Conservation (phyloP, 1,140 invertebrate genomes). For the Radopholus similis region DNA sequence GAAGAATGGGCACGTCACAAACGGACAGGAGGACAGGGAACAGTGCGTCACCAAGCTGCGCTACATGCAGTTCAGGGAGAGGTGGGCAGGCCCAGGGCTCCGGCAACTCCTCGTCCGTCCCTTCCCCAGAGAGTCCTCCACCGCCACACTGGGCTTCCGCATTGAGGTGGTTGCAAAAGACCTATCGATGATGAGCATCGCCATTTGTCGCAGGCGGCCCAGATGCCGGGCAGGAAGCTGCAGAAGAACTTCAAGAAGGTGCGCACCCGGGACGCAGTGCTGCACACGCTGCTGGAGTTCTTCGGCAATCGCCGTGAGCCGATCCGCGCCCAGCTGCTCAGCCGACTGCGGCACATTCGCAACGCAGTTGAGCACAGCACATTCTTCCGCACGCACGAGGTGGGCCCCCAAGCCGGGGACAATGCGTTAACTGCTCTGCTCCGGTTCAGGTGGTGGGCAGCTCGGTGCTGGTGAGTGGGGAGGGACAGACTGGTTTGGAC, state of each 20-base stretch:
- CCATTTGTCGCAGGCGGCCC: too few relatives aligned
- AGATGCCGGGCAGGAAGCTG: conserved; percentile 75
- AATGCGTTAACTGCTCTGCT: neutral
- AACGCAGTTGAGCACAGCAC: conserved; percentile 75
- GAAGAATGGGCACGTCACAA: too few relatives aligned
- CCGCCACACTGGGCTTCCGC: conserved; percentile 85
- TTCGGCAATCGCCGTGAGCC: conserved; percentile 74
- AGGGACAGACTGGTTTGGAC: neutral
- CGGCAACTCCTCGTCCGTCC: neutral
- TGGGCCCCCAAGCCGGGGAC: conserved; percentile 59
- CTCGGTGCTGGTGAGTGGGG: conserved; percentile 74
- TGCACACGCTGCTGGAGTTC: conserved; percentile 77
- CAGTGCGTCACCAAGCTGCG: conserved; percentile 4
- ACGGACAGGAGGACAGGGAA: neutral
- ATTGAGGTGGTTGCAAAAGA: too few relatives aligned
- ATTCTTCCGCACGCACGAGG: conserved; percentile 83
- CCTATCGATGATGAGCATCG: too few relatives aligned
- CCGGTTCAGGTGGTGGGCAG: conserved; percentile 76
- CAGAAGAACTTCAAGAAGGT: conserved; percentile 96
- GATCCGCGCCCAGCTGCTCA: conserved; percentile 71
- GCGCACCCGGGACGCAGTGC: conserved; percentile 76
- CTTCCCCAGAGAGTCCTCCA: conserved; percentile 75
- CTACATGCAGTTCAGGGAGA: conserved; percentile 77
- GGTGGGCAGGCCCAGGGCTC: conserved; percentile 55
- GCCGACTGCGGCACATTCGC: conserved; percentile 77